A percentile compares a stretch with the other conserved stretches of the same genome.
phyloP scores from a whole-genome alignment of 2,113 vertebrate genomes.

The Polypterus bichir region DNA sequence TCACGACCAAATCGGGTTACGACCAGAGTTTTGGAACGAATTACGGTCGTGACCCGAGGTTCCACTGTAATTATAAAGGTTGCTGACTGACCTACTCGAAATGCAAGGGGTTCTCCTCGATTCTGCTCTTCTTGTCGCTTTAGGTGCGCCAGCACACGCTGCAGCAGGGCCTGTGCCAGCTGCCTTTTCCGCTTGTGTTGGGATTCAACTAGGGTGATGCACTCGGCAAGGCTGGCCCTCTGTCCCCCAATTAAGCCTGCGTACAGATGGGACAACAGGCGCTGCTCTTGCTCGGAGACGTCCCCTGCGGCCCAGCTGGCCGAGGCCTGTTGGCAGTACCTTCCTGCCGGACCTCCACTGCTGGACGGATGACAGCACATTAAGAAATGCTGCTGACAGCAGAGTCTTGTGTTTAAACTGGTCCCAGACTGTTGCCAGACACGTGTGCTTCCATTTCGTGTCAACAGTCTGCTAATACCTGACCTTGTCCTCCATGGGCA shows the following conservation, averaged over 20 bases:
- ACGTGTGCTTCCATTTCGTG: too few relatives aligned
- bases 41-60: too few relatives aligned
- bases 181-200: slow-evolving; percentile 77
- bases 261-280: slow-evolving; percentile 64
- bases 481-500: too few relatives aligned
- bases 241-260: slow-evolving; percentile 66
- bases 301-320: slow-evolving; percentile 33
- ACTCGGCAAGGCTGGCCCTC: slow-evolving; percentile 78
- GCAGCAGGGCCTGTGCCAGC: slow-evolving; percentile 80
- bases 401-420: too few relatives aligned
- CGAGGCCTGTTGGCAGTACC: slow-evolving; percentile 33
- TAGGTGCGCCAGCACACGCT: slow-evolving; percentile 71
- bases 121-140: slow-evolving; percentile 64
- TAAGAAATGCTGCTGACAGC: too few relatives aligned
- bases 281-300: slow-evolving; percentile 62
- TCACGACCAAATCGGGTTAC: too few relatives aligned
- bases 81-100: slow-evolving; percentile 82
- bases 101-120: slow-evolving; percentile 73
- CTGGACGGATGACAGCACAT: too few relatives aligned
- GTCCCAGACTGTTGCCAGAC: too few relatives aligned
- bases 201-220: slow-evolving; percentile 87
- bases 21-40: too few relatives aligned
- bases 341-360: slow-evolving; percentile 11
- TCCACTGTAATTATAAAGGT: too few relatives aligned
- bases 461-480: too few relatives aligned